Evolutionary conservation across 2,888 invertebrate genomes (phyloP).

Genomic region (Acrocyrtus sp.): DNA sequence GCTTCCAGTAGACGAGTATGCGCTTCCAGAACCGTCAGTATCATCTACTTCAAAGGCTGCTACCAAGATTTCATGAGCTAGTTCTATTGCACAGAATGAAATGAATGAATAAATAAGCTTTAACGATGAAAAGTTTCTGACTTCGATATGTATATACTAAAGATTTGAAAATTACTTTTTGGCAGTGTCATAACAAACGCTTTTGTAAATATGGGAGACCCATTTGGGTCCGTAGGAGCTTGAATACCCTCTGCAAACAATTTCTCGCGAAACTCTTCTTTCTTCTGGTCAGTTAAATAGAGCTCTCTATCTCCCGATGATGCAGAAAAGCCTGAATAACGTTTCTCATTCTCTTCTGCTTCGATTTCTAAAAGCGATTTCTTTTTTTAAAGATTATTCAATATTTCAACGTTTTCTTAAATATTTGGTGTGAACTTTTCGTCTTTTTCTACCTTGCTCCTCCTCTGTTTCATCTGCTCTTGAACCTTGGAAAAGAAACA

Average conservation of each 20-base stretch:
- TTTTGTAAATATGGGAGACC: constrained; percentile 14
- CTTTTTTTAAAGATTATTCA: no score
- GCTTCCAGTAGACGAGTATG: no score
- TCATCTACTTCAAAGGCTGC: background rate
- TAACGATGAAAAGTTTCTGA: background rate
- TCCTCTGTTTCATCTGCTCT: no score
- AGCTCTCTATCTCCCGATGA: constrained; percentile 3
- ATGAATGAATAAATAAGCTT: background rate
- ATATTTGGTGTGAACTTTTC: no score
- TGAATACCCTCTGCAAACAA: constrained; percentile 7
- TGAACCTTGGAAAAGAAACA: no score
- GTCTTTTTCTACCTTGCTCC: no score
- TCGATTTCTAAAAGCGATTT: no score
- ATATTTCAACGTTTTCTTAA: no score
- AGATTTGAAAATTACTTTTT: no score
- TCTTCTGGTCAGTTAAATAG: constrained; percentile 7
- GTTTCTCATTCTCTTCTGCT: background rate
- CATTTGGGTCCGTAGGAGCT: constrained; percentile 9
- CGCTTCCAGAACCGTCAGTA: background rate
- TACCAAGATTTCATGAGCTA: background rate
- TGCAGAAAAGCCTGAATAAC: background rate
- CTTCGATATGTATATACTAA: no score
- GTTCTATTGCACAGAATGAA: background rate
- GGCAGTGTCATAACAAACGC: background rate
- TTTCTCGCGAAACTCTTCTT: constrained; percentile 11